These are phyloP conservation scores for Conger conger DNA, from an alignment of 2,113 vertebrate species.

Conservation along the genomic window DNA sequence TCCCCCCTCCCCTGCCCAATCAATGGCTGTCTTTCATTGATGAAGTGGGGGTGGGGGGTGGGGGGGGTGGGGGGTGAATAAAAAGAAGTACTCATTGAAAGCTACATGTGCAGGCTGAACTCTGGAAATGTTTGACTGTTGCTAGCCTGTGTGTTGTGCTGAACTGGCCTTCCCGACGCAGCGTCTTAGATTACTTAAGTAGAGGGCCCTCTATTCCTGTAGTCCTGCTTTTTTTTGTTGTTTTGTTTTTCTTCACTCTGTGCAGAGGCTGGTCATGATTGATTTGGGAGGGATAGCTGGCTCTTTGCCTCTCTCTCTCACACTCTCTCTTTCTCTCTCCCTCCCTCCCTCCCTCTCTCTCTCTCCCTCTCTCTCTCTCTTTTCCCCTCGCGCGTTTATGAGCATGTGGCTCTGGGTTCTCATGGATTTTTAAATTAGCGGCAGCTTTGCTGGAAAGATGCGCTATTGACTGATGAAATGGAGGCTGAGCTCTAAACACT, in stretches of 20 bases:
- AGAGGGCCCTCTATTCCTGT: constrained; percentile 12
- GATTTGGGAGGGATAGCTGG: constrained; percentile 58
- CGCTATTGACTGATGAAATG: constrained; percentile 79
- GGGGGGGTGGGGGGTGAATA: constrained; percentile 21
- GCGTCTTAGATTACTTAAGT: constrained; percentile 41
- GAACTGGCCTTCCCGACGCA: constrained; percentile 37
- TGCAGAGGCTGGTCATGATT: constrained; percentile 54
- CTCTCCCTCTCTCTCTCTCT: constrained; percentile 28
- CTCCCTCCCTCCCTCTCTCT: constrained; percentile 43
- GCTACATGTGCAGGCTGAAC: not conserved
- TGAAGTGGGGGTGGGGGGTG: constrained; percentile 43
- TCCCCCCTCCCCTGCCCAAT: constrained; percentile 44
- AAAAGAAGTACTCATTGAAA: constrained; percentile 14
- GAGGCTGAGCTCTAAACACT: constrained; percentile 72
- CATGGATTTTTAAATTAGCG: constrained; percentile 82
- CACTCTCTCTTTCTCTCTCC: constrained; percentile 31
- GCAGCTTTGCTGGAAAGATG: constrained; percentile 79
- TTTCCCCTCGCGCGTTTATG: constrained; percentile 57
- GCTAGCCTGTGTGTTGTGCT: constrained; percentile 48
- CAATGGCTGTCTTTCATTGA: constrained; percentile 53
- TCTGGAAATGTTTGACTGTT: constrained; percentile 37
- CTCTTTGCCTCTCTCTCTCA: constrained; percentile 40
- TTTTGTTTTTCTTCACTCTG: constrained; percentile 37
- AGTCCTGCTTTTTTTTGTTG: constrained; percentile 16
- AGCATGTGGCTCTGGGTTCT: constrained; percentile 68